Evolutionary conservation across 2,797 vertebrate genomes (phyloP).

Genomic region (Glyptemys insculpta): DNA sequence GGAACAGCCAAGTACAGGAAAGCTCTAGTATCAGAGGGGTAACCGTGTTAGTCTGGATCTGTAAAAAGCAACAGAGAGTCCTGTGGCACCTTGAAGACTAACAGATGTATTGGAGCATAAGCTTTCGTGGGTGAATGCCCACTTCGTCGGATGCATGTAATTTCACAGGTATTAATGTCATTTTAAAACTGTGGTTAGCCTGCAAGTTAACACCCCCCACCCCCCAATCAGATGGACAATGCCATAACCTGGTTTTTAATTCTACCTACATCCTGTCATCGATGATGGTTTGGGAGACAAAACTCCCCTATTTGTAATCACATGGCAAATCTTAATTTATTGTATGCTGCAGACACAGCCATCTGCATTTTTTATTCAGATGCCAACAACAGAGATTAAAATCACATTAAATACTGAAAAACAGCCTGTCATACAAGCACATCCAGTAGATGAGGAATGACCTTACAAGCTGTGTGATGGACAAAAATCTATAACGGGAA

Average conservation of each 20-base stretch:
- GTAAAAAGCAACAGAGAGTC: too few species aligned
- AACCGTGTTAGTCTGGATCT: too few species aligned
- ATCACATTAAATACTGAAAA: background rate
- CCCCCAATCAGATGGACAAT: background rate
- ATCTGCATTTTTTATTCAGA: slow-evolving; percentile 47
- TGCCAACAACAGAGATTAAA: slow-evolving; percentile 34
- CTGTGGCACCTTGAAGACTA: too few species aligned
- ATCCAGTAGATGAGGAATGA: background rate
- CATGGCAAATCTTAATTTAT: slow-evolving; percentile 10
- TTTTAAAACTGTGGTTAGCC: too few species aligned
- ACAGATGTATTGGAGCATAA: too few species aligned
- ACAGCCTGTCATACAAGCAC: slow-evolving; percentile 11
- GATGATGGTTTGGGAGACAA: slow-evolving; percentile 55
- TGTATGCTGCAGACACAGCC: background rate
- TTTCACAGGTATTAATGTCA: too few species aligned
- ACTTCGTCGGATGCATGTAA: too few species aligned
- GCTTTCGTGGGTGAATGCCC: too few species aligned
- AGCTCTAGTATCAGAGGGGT: background rate
- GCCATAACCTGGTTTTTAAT: slow-evolving; percentile 2
- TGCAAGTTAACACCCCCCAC: too few species aligned
- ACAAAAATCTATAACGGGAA: background rate
- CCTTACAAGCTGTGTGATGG: background rate
- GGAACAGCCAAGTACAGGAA: background rate
- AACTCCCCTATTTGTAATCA: slow-evolving; percentile 38
- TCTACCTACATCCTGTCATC: background rate